Conservation (phyloP, 2,888 invertebrate species). For the Leptothorax acervorum region DNA sequence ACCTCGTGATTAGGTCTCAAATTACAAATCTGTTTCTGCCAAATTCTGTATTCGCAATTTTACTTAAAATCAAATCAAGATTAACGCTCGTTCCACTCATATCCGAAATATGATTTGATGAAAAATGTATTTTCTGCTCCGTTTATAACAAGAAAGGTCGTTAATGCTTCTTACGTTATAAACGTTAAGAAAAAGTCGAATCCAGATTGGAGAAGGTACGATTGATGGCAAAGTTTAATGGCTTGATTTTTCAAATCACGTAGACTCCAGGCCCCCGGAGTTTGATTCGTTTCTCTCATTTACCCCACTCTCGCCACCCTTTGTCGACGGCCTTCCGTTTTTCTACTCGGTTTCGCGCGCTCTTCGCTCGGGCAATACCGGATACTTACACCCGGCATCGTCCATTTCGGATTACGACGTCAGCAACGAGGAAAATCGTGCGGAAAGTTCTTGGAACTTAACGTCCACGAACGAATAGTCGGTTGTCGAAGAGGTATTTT, state of each 20-base stretch:
- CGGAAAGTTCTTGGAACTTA: not conserved
- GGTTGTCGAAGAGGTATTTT: not conserved
- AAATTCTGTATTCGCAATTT: not conserved
- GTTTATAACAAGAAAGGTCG: not conserved
- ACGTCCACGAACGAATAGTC: not conserved
- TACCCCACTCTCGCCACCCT: not conserved
- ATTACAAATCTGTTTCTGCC: not conserved
- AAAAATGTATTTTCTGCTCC: not conserved
- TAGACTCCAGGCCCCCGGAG: not conserved
- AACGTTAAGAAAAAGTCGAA: not conserved
- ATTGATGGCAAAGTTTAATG: not conserved
- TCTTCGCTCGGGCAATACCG: not conserved
- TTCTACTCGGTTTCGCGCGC: not conserved
- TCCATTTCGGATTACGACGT: constrained; percentile 29
- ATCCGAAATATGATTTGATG: not conserved
- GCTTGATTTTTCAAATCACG: constrained; percentile 1
- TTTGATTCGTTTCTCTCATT: constrained; percentile 19
- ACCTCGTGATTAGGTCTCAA: not conserved
- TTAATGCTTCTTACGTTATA: not conserved
- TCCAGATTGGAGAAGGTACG: not conserved
- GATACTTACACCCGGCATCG: not conserved
- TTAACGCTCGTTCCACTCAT: not conserved
- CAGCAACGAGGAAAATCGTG: constrained; percentile 33
- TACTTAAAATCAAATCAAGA: not conserved
- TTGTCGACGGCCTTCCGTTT: not conserved